These are phyloP conservation scores for Nycticebus coucang DNA, from an alignment of 2,113 vertebrate genomes.

Conservation along the genomic window DNA sequence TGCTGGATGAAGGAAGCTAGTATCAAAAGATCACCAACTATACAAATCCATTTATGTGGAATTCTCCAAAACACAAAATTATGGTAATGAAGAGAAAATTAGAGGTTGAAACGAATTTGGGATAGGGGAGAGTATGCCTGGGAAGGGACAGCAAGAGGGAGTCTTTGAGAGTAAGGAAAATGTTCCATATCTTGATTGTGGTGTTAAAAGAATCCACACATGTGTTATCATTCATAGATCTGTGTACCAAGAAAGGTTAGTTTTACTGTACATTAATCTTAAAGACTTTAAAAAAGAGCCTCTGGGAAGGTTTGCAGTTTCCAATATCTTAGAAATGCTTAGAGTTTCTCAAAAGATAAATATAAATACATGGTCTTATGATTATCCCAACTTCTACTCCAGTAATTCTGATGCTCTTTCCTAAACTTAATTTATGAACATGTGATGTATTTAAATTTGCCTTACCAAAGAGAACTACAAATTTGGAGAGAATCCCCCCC, in stretches of 20 bases:
- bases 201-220: neutral
- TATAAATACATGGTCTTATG: neutral
- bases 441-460: constrained; percentile 25
- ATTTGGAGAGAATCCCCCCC: neutral
- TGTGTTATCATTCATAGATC: neutral
- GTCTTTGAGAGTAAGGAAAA: neutral
- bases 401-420: neutral
- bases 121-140: too few species aligned
- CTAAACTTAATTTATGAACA: neutral
- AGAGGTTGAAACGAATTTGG: neutral
- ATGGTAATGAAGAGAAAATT: neutral
- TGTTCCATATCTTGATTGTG: neutral
- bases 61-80: constrained; percentile 1
- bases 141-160: neutral
- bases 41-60: neutral
- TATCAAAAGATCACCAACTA: neutral
- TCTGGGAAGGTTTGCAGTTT: neutral
- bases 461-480: neutral
- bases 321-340: neutral
- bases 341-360: neutral
- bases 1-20: neutral
- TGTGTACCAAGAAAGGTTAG: neutral
- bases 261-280: neutral
- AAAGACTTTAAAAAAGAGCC: neutral
- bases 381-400: neutral